Percentiles rank a stretch among this genome's conserved stretches.
phyloP scores from a whole-genome alignment of 2,797 vertebrate species.

The Anguilla obscura region DNA sequence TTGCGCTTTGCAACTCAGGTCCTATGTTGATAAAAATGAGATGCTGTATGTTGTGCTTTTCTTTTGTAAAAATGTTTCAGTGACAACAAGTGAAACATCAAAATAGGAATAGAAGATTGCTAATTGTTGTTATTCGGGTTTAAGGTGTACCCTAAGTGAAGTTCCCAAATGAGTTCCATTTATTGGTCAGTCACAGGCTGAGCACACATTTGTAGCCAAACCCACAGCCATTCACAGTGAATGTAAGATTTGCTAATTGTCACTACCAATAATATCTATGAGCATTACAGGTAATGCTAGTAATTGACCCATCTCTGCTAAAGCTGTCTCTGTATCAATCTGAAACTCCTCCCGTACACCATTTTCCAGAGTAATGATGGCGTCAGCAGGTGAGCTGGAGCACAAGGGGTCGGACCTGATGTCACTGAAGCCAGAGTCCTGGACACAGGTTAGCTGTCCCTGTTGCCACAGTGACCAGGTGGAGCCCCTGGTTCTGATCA shows the following conservation, averaged over 20 bases:
- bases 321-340: not conserved
- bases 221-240: not conserved
- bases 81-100: too few relatives aligned
- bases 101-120: too few relatives aligned
- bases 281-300: not conserved
- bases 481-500: slow-evolving; percentile 73
- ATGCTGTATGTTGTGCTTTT: too few relatives aligned
- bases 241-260: not conserved
- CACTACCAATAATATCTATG: not conserved
- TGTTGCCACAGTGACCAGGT: slow-evolving; percentile 65
- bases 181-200: too few relatives aligned
- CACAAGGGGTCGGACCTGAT: not conserved
- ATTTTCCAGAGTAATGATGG: slow-evolving; percentile 22
- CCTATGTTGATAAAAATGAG: too few relatives aligned
- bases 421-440: slow-evolving; percentile 45
- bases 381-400: not conserved
- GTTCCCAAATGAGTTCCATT: too few relatives aligned
- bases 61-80: too few relatives aligned
- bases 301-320: not conserved
- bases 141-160: too few relatives aligned
- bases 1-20: too few relatives aligned
- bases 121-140: too few relatives aligned
- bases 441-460: slow-evolving; percentile 71
- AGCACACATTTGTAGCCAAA: not conserved
- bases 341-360: not conserved